Conservation (phyloP, 1,140 invertebrate species). For the Mya arenaria region DNA sequence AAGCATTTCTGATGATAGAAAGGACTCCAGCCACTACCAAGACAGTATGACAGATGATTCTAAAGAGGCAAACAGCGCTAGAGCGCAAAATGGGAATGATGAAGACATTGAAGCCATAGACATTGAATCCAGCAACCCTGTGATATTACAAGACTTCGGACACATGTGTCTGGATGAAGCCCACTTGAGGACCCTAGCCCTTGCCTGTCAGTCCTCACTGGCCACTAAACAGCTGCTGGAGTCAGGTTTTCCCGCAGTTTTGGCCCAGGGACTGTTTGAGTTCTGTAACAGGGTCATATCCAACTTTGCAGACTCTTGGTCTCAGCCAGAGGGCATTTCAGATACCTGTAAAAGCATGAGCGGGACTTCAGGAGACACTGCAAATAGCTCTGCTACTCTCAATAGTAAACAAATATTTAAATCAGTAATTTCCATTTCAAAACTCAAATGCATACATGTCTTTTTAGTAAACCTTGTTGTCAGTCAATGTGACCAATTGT, state of each 20-base stretch:
- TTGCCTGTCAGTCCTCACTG: slow-evolving; percentile 88
- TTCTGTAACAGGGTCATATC: slow-evolving; percentile 77
- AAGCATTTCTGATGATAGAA: slow-evolving; percentile 85
- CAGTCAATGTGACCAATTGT: no score
- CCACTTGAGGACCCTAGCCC: slow-evolving; percentile 88
- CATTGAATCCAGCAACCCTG: slow-evolving; percentile 28
- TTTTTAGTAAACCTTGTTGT: no score
- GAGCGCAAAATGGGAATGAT: slow-evolving; percentile 20
- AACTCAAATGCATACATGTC: no score
- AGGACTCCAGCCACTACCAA: slow-evolving; percentile 82
- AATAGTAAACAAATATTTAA: no score
- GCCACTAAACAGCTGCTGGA: slow-evolving; percentile 89
- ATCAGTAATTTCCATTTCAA: no score
- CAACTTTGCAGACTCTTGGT: slow-evolving; percentile 62
- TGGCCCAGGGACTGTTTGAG: slow-evolving; percentile 82
- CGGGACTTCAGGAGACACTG: slow-evolving; percentile 38
- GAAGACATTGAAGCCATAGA: background rate
- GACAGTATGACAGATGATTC: slow-evolving; percentile 72
- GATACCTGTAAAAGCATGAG: slow-evolving; percentile 66
- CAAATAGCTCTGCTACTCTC: background rate
- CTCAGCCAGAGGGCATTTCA: slow-evolving; percentile 63
- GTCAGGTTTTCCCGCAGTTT: slow-evolving; percentile 88
- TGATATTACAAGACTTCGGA: slow-evolving; percentile 70
- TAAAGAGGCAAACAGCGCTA: slow-evolving; percentile 69
- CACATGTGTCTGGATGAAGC: slow-evolving; percentile 81